phyloP scores from a whole-genome alignment of 2,888 invertebrate genomes.

The Ectemnius lituratus region DNA sequence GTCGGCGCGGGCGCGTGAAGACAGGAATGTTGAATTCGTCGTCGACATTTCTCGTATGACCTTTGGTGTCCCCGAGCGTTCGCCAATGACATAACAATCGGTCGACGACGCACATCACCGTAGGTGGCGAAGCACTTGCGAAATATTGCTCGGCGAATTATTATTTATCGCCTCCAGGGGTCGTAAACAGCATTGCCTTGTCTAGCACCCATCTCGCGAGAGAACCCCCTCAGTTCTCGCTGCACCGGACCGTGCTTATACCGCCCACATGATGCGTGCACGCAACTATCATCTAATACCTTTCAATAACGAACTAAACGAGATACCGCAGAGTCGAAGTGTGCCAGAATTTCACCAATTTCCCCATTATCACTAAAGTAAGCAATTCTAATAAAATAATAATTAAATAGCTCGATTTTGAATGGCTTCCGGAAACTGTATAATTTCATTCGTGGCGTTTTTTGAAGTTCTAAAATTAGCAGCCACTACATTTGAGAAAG shows the following conservation, averaged over 20 bases:
- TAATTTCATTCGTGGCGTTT: no score
- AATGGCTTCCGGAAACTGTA: no score
- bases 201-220: constrained; percentile 29
- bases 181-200: constrained; percentile 48
- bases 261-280: constrained; percentile 37
- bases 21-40: constrained; percentile 21
- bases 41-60: constrained; percentile 38
- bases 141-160: constrained; percentile 40
- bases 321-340: no score
- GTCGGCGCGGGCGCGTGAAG: constrained; percentile 10
- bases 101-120: constrained; percentile 14
- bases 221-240: constrained; percentile 18
- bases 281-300: constrained; percentile 23
- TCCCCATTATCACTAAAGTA: no score
- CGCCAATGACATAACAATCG: constrained; percentile 30
- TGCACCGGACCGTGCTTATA: not conserved
- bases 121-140: constrained; percentile 44
- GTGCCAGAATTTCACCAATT: no score
- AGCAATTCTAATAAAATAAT: no score
- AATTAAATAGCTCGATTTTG: no score
- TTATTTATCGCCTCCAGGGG: constrained; percentile 41
- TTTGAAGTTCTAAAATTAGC: no score
- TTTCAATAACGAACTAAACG: constrained; percentile 7
- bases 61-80: constrained; percentile 22
- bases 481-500: no score